Evolutionary conservation across 2,113 vertebrate genomes (phyloP).

Genomic region (Strigops habroptila): DNA sequence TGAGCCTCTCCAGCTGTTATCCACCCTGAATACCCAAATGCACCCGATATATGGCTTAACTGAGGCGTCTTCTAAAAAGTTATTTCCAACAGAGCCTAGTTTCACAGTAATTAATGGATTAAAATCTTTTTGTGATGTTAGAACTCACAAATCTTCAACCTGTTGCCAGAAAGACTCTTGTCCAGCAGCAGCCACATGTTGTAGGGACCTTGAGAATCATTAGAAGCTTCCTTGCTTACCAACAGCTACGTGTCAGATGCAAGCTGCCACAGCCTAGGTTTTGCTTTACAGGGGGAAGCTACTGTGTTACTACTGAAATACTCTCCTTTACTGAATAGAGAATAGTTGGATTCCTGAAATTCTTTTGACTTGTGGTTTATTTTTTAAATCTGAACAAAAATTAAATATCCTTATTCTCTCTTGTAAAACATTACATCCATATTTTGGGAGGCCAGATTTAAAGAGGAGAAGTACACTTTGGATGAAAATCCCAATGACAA

Average conservation of each 20-base stretch:
- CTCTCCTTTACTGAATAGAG: neutral
- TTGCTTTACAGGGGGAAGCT: neutral
- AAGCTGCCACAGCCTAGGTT: neutral
- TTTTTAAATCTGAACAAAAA: neutral
- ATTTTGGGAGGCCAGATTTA: neutral
- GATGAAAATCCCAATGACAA: neutral
- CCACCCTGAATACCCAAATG: neutral
- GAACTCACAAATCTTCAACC: neutral
- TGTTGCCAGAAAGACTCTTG: neutral
- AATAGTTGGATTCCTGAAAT: neutral
- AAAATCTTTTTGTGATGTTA: neutral
- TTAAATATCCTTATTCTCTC: neutral
- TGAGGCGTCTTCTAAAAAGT: neutral
- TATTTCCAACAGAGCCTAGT: neutral
- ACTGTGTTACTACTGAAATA: neutral
- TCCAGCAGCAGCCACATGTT: neutral
- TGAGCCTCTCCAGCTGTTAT: neutral
- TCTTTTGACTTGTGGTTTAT: neutral
- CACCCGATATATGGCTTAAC: neutral
- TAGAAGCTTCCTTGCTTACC: neutral
- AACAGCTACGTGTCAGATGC: neutral
- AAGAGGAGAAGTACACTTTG: neutral
- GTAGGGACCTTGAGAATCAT: neutral
- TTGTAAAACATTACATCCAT: neutral
- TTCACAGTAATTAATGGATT: constrained; percentile 43